Conservation (phyloP, 2,797 vertebrate genomes). For the Acanthurus lineatus region DNA sequence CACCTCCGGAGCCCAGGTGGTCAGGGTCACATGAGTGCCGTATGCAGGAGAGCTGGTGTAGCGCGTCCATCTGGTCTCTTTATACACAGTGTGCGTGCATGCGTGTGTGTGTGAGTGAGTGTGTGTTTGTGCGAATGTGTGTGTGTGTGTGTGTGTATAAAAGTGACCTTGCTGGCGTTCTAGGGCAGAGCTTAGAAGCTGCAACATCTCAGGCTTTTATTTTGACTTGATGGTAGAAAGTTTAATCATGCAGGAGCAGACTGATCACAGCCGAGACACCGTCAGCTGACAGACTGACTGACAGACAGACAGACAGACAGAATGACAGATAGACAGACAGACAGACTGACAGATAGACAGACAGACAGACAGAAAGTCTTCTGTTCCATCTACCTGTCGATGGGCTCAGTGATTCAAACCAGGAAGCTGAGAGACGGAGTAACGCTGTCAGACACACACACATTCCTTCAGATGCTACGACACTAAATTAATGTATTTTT, state of each 20-base stretch:
- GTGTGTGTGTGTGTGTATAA: constrained; percentile 30
- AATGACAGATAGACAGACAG: too few species aligned
- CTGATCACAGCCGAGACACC: constrained; percentile 52
- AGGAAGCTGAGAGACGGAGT: constrained; percentile 3
- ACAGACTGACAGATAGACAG: too few species aligned
- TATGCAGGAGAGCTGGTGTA: constrained; percentile 70
- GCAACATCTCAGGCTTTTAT: constrained; percentile 29
- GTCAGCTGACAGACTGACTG: constrained; percentile 45
- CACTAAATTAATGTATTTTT: too few species aligned
- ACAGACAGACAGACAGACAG: constrained; percentile 3
- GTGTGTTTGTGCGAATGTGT: constrained; percentile 23
- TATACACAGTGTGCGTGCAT: constrained; percentile 24
- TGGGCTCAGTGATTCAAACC: constrained; percentile 29
- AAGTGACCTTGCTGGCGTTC: constrained; percentile 70
- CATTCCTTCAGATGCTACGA: too few species aligned
- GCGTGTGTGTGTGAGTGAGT: constrained; percentile 24
- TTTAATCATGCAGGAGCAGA: constrained; percentile 54
- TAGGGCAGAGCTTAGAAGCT: constrained; percentile 17
- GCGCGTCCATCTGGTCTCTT: constrained; percentile 79
- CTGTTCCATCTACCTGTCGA: constrained; percentile 46
- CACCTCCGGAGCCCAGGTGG: constrained; percentile 76
- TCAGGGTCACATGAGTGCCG: constrained; percentile 74
- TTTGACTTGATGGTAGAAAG: constrained; percentile 29
- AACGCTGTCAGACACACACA: too few species aligned
- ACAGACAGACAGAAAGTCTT: neutral